Conservation (phyloP, 2,113 vertebrate species). For the Xyliphius kryptos region DNA sequence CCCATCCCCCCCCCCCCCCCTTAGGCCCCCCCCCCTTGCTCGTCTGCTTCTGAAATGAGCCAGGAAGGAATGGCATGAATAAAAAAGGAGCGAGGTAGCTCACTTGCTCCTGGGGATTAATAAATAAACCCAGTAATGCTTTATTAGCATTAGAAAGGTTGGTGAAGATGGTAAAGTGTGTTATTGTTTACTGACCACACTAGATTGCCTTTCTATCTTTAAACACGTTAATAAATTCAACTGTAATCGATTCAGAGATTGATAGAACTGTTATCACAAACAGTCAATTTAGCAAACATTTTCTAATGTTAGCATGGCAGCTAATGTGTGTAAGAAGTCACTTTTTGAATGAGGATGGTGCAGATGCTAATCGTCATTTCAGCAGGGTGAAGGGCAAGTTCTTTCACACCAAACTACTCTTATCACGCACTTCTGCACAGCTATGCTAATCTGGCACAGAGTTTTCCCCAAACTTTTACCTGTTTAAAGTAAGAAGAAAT, state of each 20-base stretch:
- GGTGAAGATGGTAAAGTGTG: not conserved
- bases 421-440: no score
- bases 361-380: no score
- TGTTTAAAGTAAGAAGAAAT: no score
- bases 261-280: not conserved
- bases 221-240: not conserved
- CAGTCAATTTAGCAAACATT: not conserved
- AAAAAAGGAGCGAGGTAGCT: slow-evolving; percentile 37
- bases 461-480: no score
- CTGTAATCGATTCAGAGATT: not conserved
- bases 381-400: no score
- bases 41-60: slow-evolving; percentile 23
- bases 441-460: no score
- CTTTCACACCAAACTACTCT: no score
- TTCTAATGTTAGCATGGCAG: not conserved
- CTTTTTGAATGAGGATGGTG: not conserved
- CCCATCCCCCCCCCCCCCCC: slow-evolving; percentile 19
- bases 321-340: not conserved
- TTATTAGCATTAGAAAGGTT: slow-evolving; percentile 33
- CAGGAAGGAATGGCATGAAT: slow-evolving; percentile 48
- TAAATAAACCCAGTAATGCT: slow-evolving; percentile 42
- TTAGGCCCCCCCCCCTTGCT: slow-evolving; percentile 5
- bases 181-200: slow-evolving; percentile 18
- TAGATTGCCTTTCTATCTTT: slow-evolving; percentile 7
- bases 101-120: slow-evolving; percentile 36